Conservation (phyloP, 1,140 invertebrate species). For the Halesus radiatus region DNA sequence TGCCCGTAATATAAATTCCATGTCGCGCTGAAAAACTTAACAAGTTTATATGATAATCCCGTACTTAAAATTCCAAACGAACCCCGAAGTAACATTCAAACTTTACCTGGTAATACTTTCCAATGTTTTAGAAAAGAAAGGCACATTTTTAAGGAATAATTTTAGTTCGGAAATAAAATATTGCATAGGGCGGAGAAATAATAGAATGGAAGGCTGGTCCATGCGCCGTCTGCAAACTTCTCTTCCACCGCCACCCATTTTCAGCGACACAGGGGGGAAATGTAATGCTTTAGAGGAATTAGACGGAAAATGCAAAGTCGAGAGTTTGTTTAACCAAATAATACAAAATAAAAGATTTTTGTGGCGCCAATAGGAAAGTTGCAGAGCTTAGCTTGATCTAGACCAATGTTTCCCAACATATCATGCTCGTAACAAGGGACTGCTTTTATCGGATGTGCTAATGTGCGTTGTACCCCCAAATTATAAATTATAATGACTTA, state of each 20-base stretch:
- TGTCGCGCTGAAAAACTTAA: no score
- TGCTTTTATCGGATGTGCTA: no score
- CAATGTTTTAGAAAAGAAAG: neutral
- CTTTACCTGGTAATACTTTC: neutral
- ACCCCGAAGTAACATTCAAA: neutral
- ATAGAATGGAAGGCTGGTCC: neutral
- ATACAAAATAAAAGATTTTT: constrained; percentile 2
- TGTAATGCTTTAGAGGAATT: constrained; percentile 25
- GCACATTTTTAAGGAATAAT: neutral
- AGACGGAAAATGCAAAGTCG: constrained; percentile 24
- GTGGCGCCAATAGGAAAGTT: no score
- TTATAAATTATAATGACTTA: no score
- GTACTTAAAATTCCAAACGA: no score
- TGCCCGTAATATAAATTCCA: no score
- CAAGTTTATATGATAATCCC: no score
- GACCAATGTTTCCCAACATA: no score
- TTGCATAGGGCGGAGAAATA: neutral
- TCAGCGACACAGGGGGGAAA: neutral
- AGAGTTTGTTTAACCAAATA: constrained; percentile 4
- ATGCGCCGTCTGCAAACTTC: constrained; percentile 4
- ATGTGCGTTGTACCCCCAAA: no score
- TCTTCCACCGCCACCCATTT: constrained; percentile 2
- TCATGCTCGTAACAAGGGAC: no score
- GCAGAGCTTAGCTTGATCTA: no score
- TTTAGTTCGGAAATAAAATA: constrained; percentile 7